Evolutionary conservation across 2,113 vertebrate species (phyloP).

Genomic region (Hydrolagus affinis): DNA sequence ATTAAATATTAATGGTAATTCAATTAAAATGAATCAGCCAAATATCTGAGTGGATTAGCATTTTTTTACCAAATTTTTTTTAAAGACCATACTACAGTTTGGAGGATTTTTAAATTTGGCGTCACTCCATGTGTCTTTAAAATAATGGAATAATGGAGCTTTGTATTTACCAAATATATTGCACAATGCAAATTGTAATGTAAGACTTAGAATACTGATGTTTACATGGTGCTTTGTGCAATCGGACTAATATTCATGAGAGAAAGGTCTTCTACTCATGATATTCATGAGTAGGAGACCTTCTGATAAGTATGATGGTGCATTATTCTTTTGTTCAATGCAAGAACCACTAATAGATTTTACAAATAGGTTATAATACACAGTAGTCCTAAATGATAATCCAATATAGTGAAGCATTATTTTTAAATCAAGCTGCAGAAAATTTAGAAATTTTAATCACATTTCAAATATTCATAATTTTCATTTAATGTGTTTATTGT

Average conservation of each 20-base stretch:
- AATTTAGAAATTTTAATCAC: conserved; percentile 4
- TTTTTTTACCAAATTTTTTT: too few species aligned
- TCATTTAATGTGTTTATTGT: not conserved
- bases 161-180: not conserved
- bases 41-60: not conserved
- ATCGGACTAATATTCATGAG: not conserved
- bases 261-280: too few species aligned
- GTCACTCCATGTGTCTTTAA: not conserved
- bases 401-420: not conserved
- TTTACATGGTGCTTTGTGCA: not conserved
- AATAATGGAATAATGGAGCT: not conserved
- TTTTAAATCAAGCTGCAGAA: not conserved
- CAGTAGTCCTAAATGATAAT: not conserved
- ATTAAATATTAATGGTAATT: not conserved
- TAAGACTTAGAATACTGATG: not conserved
- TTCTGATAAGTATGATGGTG: not conserved
- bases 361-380: not conserved
- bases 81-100: too few species aligned
- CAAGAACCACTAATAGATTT: not conserved
- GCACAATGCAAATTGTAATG: not conserved
- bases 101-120: too few species aligned
- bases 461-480: conserved; percentile 10
- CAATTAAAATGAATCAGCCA: not conserved
- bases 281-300: not conserved
- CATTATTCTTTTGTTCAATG: not conserved